Conservation (phyloP, 1,140 invertebrate species). For the Trachymyrmex cornetzi region DNA sequence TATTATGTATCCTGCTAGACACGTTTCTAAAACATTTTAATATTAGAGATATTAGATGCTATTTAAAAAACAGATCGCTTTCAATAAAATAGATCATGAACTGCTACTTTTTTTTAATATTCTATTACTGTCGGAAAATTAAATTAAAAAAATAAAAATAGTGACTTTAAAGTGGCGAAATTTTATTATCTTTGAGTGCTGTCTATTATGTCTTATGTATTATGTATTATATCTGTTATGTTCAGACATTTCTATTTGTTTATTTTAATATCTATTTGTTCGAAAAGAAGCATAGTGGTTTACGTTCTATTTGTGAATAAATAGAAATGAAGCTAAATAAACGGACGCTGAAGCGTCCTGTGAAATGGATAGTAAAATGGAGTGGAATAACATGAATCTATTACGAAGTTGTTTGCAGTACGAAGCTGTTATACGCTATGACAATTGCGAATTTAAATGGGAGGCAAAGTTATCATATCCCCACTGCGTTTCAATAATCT, state of each 20-base stretch:
- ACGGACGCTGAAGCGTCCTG: not conserved
- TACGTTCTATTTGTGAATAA: not conserved
- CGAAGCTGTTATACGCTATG: not conserved
- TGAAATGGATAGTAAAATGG: conserved; percentile 39
- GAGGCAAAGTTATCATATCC: not conserved
- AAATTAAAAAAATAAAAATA: not conserved
- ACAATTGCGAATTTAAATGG: conserved; percentile 46
- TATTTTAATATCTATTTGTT: not conserved
- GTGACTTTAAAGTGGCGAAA: not conserved
- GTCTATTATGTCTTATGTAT: not conserved
- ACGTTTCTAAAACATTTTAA: not conserved
- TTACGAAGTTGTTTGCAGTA: conserved; percentile 9
- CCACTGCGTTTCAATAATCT: conserved; percentile 22
- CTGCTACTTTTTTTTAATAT: not conserved
- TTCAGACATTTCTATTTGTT: not conserved
- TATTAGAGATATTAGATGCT: not conserved
- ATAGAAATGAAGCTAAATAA: conserved; percentile 22
- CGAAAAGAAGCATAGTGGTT: not conserved
- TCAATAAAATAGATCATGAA: not conserved
- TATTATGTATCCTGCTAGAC: not conserved
- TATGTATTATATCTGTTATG: not conserved
- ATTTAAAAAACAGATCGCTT: not conserved
- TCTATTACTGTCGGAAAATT: not conserved
- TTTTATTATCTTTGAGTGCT: not conserved
- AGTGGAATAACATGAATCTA: conserved; percentile 13